A percentile compares a stretch with the other conserved stretches of the same genome.
phyloP scores from a whole-genome alignment of 1,140 invertebrate genomes.

The Mizuhopecten yessoensis region DNA sequence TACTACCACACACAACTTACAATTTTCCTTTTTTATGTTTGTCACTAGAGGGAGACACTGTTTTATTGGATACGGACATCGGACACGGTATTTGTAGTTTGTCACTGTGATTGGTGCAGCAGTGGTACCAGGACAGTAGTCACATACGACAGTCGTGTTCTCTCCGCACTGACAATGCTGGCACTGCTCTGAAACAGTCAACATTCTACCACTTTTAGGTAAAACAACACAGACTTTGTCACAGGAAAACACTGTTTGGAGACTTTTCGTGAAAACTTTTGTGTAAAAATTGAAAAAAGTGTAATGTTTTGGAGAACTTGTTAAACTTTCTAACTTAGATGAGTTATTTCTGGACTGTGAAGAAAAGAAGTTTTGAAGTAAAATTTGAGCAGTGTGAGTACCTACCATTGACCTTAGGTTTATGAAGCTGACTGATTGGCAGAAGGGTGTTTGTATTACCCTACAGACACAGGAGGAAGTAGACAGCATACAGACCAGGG shows the following conservation, averaged over 20 bases:
- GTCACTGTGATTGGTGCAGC: not conserved
- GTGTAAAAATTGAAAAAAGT: not conserved
- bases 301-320: not conserved
- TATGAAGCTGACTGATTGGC: not conserved
- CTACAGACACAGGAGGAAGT: not conserved
- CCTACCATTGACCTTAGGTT: not conserved
- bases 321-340: not conserved
- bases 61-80: slow-evolving; percentile 11
- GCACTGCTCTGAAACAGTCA: not conserved
- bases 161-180: not conserved
- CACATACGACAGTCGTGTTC: not conserved
- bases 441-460: no score
- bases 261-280: not conserved
- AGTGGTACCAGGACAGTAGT: not conserved
- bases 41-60: slow-evolving; percentile 17
- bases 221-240: not conserved
- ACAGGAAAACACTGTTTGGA: not conserved
- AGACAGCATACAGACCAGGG: not conserved
- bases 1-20: not conserved
- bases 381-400: not conserved
- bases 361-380: not conserved
- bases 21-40: not conserved
- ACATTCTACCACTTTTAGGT: not conserved
- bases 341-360: not conserved
- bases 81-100: not conserved